Evolutionary conservation across 1,140 invertebrate species (phyloP).

Genomic region (Ctenoplectra terminalis): DNA sequence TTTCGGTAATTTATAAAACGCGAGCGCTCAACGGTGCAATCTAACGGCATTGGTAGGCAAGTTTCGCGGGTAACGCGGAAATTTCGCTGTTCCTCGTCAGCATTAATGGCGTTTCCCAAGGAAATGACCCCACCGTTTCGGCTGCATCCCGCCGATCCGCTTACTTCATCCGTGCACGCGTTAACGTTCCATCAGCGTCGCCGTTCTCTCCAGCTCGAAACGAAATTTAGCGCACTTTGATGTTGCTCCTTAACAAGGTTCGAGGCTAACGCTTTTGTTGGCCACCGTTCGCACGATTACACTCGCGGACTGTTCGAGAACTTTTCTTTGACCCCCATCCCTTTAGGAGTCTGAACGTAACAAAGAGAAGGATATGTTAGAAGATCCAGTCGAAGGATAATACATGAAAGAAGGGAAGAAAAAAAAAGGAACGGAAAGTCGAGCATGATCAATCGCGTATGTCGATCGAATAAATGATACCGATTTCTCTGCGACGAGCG

Average conservation of each 20-base stretch:
- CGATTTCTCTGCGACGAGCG: slow-evolving; percentile 14
- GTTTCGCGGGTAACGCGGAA: background rate
- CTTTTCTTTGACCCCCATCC: slow-evolving; percentile 49
- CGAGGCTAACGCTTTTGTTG: slow-evolving; percentile 57
- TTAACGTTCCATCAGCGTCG: slow-evolving; percentile 29
- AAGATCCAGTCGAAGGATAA: background rate
- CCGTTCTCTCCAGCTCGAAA: slow-evolving; percentile 38
- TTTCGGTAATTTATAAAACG: slow-evolving; percentile 31
- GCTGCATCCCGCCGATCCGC: slow-evolving; percentile 21
- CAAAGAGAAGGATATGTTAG: slow-evolving; percentile 18
- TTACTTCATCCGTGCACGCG: slow-evolving; percentile 44
- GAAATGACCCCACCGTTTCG: slow-evolving; percentile 19
- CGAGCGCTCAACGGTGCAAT: background rate
- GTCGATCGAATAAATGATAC: slow-evolving; percentile 41
- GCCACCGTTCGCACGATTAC: slow-evolving; percentile 47
- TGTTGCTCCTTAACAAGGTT: slow-evolving; percentile 58
- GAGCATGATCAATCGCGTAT: slow-evolving; percentile 9
- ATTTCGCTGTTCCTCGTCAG: background rate
- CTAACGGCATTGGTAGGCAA: background rate
- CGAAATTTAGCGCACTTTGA: slow-evolving; percentile 63
- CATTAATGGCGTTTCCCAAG: slow-evolving; percentile 25
- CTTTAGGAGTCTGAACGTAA: background rate
- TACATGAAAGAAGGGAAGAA: slow-evolving; percentile 8
- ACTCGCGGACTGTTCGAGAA: slow-evolving; percentile 41
- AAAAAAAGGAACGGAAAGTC: background rate